phyloP scores from a whole-genome alignment of 2,888 invertebrate genomes.

The Lordiphosa fenestrarum region DNA sequence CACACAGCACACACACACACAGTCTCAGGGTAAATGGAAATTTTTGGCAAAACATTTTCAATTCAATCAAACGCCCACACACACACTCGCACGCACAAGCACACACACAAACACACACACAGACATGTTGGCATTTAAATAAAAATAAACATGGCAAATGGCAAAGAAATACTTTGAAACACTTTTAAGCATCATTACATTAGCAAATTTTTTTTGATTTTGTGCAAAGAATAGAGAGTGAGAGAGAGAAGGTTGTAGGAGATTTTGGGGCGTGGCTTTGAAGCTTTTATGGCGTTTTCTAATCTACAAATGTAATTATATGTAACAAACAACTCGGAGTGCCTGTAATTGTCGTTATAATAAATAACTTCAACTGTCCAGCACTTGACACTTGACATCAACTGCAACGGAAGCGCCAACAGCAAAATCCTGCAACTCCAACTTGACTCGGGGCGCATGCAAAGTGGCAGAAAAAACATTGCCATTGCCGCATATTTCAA shows the following conservation, averaged over 20 bases:
- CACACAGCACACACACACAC: slow-evolving; percentile 10
- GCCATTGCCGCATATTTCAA: slow-evolving; percentile 68
- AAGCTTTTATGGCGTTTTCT: slow-evolving; percentile 55
- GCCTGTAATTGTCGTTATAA: slow-evolving; percentile 72
- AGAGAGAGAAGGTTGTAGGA: slow-evolving; percentile 32
- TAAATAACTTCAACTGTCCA: slow-evolving; percentile 78
- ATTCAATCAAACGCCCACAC: slow-evolving; percentile 71
- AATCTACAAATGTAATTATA: slow-evolving; percentile 74
- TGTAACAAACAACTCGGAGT: slow-evolving; percentile 3
- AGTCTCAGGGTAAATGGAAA: slow-evolving; percentile 33
- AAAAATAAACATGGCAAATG: slow-evolving; percentile 73
- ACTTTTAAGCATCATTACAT: slow-evolving; percentile 76
- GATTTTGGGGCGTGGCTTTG: slow-evolving; percentile 58
- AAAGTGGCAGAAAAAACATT: slow-evolving; percentile 67
- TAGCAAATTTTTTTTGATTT: slow-evolving; percentile 63
- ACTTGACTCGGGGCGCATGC: slow-evolving; percentile 57
- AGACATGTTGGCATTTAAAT: slow-evolving; percentile 67
- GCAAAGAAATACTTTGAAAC: slow-evolving; percentile 69
- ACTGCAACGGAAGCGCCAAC: slow-evolving; percentile 67
- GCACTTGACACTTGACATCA: slow-evolving; percentile 78
- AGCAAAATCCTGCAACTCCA: slow-evolving; percentile 26
- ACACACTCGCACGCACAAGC: slow-evolving; percentile 17
- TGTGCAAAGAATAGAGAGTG: slow-evolving; percentile 18
- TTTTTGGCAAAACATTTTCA: slow-evolving; percentile 69
- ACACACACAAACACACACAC: slow-evolving; percentile 16